phyloP scores from a whole-genome alignment of 2,113 vertebrate species.

The Hiodon alosoides region DNA sequence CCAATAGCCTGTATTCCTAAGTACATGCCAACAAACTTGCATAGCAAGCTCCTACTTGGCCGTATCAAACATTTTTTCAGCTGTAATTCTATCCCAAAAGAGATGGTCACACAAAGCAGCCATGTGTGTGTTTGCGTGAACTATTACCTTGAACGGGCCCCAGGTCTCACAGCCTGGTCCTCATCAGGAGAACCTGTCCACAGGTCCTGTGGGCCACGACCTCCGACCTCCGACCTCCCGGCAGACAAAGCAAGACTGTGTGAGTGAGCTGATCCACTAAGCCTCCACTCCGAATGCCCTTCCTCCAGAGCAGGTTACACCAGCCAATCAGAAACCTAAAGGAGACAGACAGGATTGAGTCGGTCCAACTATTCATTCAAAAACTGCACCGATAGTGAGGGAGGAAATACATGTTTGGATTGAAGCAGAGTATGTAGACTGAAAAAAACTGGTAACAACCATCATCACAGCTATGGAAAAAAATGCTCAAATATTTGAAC shows the following conservation, averaged over 20 bases:
- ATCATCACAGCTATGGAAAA: too few species aligned
- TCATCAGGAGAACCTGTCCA: constrained; percentile 34
- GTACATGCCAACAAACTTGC: too few species aligned
- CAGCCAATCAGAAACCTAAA: constrained; percentile 31
- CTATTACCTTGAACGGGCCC: constrained; percentile 42
- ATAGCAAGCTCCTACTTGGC: too few species aligned
- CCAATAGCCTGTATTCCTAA: too few species aligned
- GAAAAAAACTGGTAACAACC: not conserved
- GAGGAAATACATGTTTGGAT: not conserved
- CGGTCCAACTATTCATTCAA: too few species aligned
- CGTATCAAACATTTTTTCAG: too few species aligned
- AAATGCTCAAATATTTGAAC: too few species aligned
- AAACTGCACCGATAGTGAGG: not conserved
- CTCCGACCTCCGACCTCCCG: constrained; percentile 12
- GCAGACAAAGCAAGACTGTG: constrained; percentile 25
- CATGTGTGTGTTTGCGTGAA: not conserved
- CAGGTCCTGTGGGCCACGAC: constrained; percentile 23
- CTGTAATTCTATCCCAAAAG: too few species aligned
- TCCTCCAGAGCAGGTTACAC: constrained; percentile 16
- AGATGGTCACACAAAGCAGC: not conserved
- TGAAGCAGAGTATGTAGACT: not conserved
- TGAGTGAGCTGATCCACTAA: constrained; percentile 3
- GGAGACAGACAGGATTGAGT: not conserved
- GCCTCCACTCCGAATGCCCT: not conserved
- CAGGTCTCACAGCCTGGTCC: constrained; percentile 44